Evolutionary conservation across 2,113 vertebrate species (phyloP).

Genomic region (Notothenia coriiceps): DNA sequence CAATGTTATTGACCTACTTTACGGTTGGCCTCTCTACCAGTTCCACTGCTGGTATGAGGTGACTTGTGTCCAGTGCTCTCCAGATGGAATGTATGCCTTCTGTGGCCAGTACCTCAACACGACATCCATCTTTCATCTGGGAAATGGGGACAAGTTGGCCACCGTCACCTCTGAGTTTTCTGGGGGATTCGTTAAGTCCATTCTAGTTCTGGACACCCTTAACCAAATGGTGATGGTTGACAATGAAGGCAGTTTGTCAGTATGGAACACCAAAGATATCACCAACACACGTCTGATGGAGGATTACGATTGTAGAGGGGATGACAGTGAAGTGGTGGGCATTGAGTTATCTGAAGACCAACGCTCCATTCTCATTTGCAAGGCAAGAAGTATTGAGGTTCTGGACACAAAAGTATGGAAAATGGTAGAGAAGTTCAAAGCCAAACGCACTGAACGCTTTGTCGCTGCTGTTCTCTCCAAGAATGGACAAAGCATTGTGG

Average conservation of each 20-base stretch:
- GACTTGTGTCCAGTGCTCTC: slow-evolving; percentile 96
- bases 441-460: slow-evolving; percentile 94
- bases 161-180: slow-evolving; percentile 98
- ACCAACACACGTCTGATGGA: slow-evolving; percentile 93
- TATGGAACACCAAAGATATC: slow-evolving; percentile 97
- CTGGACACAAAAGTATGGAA: slow-evolving; percentile 95
- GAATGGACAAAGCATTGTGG: slow-evolving; percentile 96
- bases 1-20: slow-evolving; percentile 95
- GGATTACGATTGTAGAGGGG: slow-evolving; percentile 95
- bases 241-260: slow-evolving; percentile 95
- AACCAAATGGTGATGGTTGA: slow-evolving; percentile 99
- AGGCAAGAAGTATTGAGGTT: slow-evolving; percentile 95
- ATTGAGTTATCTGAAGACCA: slow-evolving; percentile 98
- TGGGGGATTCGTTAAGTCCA: slow-evolving; percentile 96
- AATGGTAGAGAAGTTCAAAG: slow-evolving; percentile 97
- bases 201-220: slow-evolving; percentile 93
- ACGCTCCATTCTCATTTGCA: slow-evolving; percentile 96
- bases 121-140: slow-evolving; percentile 93
- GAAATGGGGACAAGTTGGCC: slow-evolving; percentile 95
- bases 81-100: slow-evolving; percentile 95
- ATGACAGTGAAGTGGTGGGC: slow-evolving; percentile 94
- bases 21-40: slow-evolving; percentile 97
- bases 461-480: slow-evolving; percentile 96
- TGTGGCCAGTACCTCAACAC: slow-evolving; percentile 98
- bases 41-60: slow-evolving; percentile 99